phyloP scores from a whole-genome alignment of 2,797 vertebrate genomes.

The Yasuhikotakia modesta region DNA sequence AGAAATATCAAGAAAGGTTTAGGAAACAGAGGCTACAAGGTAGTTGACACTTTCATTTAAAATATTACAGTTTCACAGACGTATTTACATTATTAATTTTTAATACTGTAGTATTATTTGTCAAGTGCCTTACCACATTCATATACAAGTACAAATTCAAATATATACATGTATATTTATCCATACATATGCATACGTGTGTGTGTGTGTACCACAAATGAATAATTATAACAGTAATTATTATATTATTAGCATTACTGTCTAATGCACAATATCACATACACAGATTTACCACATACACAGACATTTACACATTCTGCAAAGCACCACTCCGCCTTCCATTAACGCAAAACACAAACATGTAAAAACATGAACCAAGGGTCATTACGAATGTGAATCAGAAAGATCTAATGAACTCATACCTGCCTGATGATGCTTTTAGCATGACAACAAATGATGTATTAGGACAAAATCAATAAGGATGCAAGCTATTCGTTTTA shows the following conservation, averaged over 20 bases:
- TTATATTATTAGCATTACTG: too few relatives aligned
- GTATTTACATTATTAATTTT: not conserved
- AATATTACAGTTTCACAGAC: not conserved
- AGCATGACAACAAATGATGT: constrained; percentile 31
- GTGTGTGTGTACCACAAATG: too few relatives aligned
- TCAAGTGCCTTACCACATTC: too few relatives aligned
- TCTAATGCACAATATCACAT: too few relatives aligned
- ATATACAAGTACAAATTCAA: too few relatives aligned
- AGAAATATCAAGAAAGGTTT: not conserved
- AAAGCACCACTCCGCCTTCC: not conserved
- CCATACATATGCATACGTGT: too few relatives aligned
- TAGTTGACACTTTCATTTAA: not conserved
- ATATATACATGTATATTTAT: too few relatives aligned
- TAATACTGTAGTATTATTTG: not conserved
- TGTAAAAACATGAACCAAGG: constrained; percentile 5
- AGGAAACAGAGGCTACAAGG: not conserved
- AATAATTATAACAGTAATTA: too few relatives aligned
- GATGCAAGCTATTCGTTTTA: constrained; percentile 37
- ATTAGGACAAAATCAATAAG: constrained; percentile 37
- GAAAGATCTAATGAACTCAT: constrained; percentile 37
- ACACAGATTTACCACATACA: too few relatives aligned
- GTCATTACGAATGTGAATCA: constrained; percentile 10
- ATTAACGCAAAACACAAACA: constrained; percentile 24
- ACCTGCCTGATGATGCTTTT: constrained; percentile 15
- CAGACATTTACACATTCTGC: too few relatives aligned